Percentiles rank a stretch among this genome's conserved stretches.
These are phyloP conservation scores for Acinonyx jubatus DNA, from an alignment of 2,113 vertebrate species.

Conservation along the genomic window DNA sequence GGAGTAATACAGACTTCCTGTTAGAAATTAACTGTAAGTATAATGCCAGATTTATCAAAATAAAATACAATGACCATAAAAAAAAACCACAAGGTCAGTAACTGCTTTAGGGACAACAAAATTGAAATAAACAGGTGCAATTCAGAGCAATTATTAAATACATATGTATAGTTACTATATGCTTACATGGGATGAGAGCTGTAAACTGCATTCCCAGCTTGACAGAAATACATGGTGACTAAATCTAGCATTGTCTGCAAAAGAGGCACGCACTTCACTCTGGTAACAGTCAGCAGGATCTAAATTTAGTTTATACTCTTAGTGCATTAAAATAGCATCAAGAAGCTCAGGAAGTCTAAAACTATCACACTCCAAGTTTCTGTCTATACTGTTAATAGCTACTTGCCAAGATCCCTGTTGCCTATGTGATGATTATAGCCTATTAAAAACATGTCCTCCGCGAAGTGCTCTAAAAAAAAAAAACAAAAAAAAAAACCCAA, in stretches of 20 bases:
- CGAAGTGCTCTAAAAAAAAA: conserved; percentile 1
- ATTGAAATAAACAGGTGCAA: conserved; percentile 51
- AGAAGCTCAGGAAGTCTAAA: conserved; percentile 70
- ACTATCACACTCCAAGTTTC: conserved; percentile 55
- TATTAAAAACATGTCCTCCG: conserved; percentile 61
- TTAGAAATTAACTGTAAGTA: background rate
- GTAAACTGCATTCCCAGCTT: conserved; percentile 33
- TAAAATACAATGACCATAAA: background rate
- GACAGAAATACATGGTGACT: conserved; percentile 69
- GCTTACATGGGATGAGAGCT: conserved; percentile 48
- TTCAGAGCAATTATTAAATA: conserved; percentile 49
- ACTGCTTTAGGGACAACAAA: conserved; percentile 27
- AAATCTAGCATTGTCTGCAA: conserved; percentile 64
- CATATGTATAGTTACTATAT: background rate
- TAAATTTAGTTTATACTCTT: conserved; percentile 81
- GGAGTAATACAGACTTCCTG: background rate
- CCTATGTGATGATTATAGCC: conserved; percentile 55
- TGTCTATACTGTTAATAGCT: conserved; percentile 66
- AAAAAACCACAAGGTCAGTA: background rate
- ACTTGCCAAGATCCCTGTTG: conserved; percentile 43
- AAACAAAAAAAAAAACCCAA: too few relatives aligned
- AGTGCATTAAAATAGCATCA: conserved; percentile 77
- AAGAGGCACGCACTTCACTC: conserved; percentile 63
- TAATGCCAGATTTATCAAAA: conserved; percentile 12
- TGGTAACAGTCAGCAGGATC: conserved; percentile 67